A percentile compares a stretch with the other conserved stretches of the same genome.
Evolutionary conservation across 2,113 vertebrate species (phyloP).

Genomic region (Pollachius pollachius): DNA sequence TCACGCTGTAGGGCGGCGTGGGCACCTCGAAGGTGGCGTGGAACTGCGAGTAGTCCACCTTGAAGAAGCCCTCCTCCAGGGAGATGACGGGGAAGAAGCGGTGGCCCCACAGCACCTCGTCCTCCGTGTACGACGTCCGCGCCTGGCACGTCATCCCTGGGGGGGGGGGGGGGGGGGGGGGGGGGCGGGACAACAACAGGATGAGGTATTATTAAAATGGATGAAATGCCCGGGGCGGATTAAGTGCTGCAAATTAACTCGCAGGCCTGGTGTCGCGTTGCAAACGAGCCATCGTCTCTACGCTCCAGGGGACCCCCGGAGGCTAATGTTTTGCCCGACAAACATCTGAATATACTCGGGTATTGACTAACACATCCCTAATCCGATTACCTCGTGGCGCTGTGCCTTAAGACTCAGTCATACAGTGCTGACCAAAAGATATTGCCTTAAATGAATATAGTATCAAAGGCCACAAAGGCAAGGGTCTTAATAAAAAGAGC

Average conservation of each 20-base stretch:
- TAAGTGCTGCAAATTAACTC: slow-evolving; percentile 1
- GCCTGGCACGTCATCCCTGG: slow-evolving; percentile 99
- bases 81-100: slow-evolving; percentile 98
- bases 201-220: slow-evolving; percentile 1
- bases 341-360: slow-evolving; percentile 21
- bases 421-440: slow-evolving; percentile 37
- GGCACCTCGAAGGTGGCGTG: slow-evolving; percentile 97
- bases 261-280: not conserved
- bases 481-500: slow-evolving; percentile 3
- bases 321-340: slow-evolving; percentile 11
- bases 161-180: not conserved
- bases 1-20: slow-evolving; percentile 93
- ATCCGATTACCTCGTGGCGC: slow-evolving; percentile 51
- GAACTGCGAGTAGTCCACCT: slow-evolving; percentile 99
- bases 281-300: not conserved
- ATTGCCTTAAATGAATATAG: slow-evolving; percentile 24
- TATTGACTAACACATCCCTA: slow-evolving; percentile 27
- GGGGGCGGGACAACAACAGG: slow-evolving; percentile 4
- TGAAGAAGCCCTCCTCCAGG: slow-evolving; percentile 97
- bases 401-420: slow-evolving; percentile 30
- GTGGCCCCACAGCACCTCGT: slow-evolving; percentile 98
- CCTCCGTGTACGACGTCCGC: slow-evolving; percentile 96
- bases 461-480: slow-evolving; percentile 1
- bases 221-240: not conserved
- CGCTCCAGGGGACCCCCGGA: not conserved